Base-by-base conservation (phyloP, 1,140 invertebrate species). In the Papilio polyxenes region DNA sequence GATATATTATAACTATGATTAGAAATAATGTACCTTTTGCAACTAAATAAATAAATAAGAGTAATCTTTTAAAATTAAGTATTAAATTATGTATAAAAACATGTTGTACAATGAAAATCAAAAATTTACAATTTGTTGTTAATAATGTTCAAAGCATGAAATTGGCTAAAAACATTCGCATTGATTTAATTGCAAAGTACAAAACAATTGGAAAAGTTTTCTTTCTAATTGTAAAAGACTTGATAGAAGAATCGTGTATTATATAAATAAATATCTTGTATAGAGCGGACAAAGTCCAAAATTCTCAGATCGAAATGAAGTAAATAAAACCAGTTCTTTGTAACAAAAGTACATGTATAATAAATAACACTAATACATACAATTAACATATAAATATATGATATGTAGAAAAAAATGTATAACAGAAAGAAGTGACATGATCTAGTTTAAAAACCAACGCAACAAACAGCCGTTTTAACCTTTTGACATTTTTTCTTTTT, bases 61-160 rank as follows among this genome's bases (percentile, higher is more conserved):
- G 65, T 37, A 72, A 72, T 49, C 48, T 77, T 20, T 77, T 75
- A 53, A 77, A 23, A 37, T 77, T 77, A 75, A 10, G 20, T 75
- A 49, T 49, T 37, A 48, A 15, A 20, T 20, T 48, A 9, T 44
- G 5, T n/a, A 17, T 40, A 37, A 15, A 74, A 75, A n/a, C 40
- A 48, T 31, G n/a, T 40, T 74, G 40, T 56, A 56, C 53, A 56
- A 56, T 56, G 8, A 65, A 31, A 23, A 3, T 31, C 3, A 20
- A 23, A 13, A 65, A 23, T 65, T 65, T 9, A 11, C 23, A 11
- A 13, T 23, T 20, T 65, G 9, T 10, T 9, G 31, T 72, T 37
- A 72, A 13, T 17, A 17, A 56, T 56, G 13, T 17, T 56, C 10
- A 3, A 31, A 56, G 17, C 53, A 59, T 65, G 31, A 65, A 65